Conservation (phyloP, 1,140 invertebrate species). For the Drosophila lini region DNA sequence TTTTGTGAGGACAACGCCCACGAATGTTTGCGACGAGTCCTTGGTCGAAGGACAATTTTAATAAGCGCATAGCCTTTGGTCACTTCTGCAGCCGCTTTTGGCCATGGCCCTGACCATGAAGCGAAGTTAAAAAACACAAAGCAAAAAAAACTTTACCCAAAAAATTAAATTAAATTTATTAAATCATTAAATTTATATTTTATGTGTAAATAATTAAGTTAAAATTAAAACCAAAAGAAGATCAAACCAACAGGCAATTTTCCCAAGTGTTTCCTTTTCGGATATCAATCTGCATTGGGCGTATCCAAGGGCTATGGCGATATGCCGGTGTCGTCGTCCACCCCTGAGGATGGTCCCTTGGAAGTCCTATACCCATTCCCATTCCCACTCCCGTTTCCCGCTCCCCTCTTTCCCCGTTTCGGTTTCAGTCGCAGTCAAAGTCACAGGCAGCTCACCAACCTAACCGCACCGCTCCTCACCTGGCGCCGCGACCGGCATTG, state of each 20-base stretch:
- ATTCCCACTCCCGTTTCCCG: not conserved
- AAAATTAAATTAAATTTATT: not conserved
- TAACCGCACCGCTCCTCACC: constrained; percentile 13
- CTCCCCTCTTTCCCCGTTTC: not conserved
- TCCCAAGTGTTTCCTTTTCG: constrained; percentile 27
- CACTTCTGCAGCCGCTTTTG: constrained; percentile 38
- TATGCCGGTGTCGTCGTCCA: constrained; percentile 35
- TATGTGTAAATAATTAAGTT: not conserved
- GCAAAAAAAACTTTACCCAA: not conserved
- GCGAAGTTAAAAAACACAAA: constrained; percentile 3
- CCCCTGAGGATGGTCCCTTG: constrained; percentile 23
- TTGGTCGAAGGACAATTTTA: constrained; percentile 71
- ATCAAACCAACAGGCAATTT: not conserved
- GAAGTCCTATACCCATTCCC: not conserved
- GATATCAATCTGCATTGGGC: constrained; percentile 73
- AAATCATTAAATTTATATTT: not conserved
- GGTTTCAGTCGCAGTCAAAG: constrained; percentile 6
- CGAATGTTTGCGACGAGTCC: constrained; percentile 13
- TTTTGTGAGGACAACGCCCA: constrained; percentile 15
- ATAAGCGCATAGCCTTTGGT: constrained; percentile 61
- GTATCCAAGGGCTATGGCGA: constrained; percentile 53
- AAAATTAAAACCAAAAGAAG: not conserved
- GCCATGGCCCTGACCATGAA: constrained; percentile 30
- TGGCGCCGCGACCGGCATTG: constrained; percentile 20
- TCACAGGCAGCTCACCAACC: not conserved